These are phyloP conservation scores for Monochamus alternatus DNA, from an alignment of 2,888 invertebrate species.

Conservation along the genomic window DNA sequence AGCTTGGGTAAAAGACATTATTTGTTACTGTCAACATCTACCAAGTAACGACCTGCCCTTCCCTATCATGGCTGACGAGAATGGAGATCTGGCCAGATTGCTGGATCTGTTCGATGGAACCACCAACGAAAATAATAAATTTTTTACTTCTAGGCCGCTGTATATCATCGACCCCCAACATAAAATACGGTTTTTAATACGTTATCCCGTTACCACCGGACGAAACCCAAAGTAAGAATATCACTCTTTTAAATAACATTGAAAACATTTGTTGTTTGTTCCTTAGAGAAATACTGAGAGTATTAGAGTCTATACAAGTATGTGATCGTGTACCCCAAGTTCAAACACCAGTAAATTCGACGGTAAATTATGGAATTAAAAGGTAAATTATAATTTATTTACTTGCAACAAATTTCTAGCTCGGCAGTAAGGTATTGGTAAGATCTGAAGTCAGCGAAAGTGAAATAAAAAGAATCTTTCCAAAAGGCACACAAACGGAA, in stretches of 20 bases:
- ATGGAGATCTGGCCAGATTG: slow-evolving; percentile 5
- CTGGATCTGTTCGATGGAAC: slow-evolving; percentile 12
- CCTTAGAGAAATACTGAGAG: slow-evolving; percentile 25
- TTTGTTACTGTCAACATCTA: slow-evolving; percentile 5
- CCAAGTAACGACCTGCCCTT: slow-evolving; percentile 19
- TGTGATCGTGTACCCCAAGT: slow-evolving; percentile 22
- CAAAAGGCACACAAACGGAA: slow-evolving; percentile 10
- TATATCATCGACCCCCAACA: slow-evolving; percentile 30
- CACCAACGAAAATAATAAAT: neutral
- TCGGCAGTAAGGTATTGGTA: slow-evolving; percentile 20
- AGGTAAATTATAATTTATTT: neutral
- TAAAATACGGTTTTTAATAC: slow-evolving; percentile 15
- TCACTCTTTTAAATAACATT: neutral
- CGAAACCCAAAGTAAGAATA: slow-evolving; percentile 22
- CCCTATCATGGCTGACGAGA: slow-evolving; percentile 23
- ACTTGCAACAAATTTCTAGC: slow-evolving; percentile 7
- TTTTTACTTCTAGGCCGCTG: slow-evolving; percentile 8
- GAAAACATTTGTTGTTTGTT: neutral
- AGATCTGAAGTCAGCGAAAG: slow-evolving; percentile 2
- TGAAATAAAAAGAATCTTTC: slow-evolving; percentile 20
- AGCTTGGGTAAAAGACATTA: slow-evolving; percentile 27
- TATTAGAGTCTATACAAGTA: slow-evolving; percentile 24
- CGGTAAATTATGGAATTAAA: neutral
- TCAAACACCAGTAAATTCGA: slow-evolving; percentile 25
- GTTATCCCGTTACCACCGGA: slow-evolving; percentile 22